Conservation (phyloP, 2,888 invertebrate species). For the Agrotis puta region DNA sequence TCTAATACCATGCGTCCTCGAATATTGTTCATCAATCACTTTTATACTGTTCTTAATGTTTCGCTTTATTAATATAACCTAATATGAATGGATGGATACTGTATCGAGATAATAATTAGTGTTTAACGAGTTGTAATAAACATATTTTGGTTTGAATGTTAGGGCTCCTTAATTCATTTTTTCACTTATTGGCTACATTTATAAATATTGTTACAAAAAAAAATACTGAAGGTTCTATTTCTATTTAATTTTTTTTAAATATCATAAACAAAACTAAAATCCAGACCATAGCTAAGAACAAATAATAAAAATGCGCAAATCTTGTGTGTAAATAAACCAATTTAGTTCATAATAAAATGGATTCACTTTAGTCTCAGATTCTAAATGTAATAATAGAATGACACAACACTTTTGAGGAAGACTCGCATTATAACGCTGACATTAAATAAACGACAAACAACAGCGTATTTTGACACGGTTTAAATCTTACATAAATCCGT, state of each 20-base stretch:
- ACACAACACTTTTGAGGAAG: slow-evolving; percentile 39
- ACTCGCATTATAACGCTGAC: slow-evolving; percentile 36
- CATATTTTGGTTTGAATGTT: not conserved
- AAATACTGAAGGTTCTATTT: too few species aligned
- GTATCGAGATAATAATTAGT: slow-evolving; percentile 16
- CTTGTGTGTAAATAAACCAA: slow-evolving; percentile 15
- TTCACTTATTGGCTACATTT: too few species aligned
- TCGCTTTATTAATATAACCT: slow-evolving; percentile 40
- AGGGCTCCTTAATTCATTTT: too few species aligned
- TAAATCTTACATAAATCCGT: slow-evolving; percentile 56
- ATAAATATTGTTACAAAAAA: too few species aligned
- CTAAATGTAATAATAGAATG: slow-evolving; percentile 45
- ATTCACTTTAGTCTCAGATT: slow-evolving; percentile 4
- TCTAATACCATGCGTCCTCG: slow-evolving; percentile 16
- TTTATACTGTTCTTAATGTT: slow-evolving; percentile 36
- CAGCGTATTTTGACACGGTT: slow-evolving; percentile 49
- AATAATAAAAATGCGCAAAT: slow-evolving; percentile 3
- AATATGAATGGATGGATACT: slow-evolving; percentile 35
- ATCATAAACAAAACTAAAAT: too few species aligned
- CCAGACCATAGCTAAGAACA: not conserved
- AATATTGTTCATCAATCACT: slow-evolving; percentile 55
- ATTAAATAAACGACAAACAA: slow-evolving; percentile 45
- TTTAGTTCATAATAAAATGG: slow-evolving; percentile 17
- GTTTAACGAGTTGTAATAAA: slow-evolving; percentile 3
- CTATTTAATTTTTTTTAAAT: not conserved